Evolutionary conservation across 2,888 invertebrate genomes (phyloP), one percentile per base, ranked within the genome.

Genomic region (Caenorhabditis auriculariae): DNA sequence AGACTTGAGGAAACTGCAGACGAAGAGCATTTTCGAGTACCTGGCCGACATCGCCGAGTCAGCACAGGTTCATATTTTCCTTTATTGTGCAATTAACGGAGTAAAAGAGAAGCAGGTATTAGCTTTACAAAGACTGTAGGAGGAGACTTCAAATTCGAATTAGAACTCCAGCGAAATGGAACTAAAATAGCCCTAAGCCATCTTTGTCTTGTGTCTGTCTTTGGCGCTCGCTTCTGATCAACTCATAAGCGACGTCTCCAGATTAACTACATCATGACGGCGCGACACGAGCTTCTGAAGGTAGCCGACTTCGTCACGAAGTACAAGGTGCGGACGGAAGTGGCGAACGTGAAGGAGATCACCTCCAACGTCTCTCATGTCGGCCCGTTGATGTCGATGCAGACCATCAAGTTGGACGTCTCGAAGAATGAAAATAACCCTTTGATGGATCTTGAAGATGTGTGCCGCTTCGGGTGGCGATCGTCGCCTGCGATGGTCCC

Each of bases 401-500:
- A 51, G 9, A 54, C 60, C 9, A 62, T 63, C 27, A 63, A 59
- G 68, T 65, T 2, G 15, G 45, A 12, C 2, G 15, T 46, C 48
- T 43, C 6, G 15, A 4, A 49, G 27, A 38, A 19, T 45, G 12
- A 5, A 17, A 23, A 21, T 6, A 7, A 6, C 5, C 12, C n/a
- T 4, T 39, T 3, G 9, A 39, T 26, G n/a, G 12, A 35, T 21
- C n/a, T 56, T 61, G 51, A 23, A 71, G 64, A 48, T 78, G 78
- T 53, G 79, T 77, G 5, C 76, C 78, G 2, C 68, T 78, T 54
- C 60, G 78, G 4, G 76, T 78, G n/a, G 78, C 78, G 12, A 78
- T 78, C 1, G 78, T 78, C 2, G 72, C 76, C 0, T 76, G 76
- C 42, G 72, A 70, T 27, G 73, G 60, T 12, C 51, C 45, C 52